Percentiles rank a stretch among this genome's conserved stretches.
Conservation (phyloP, 2,888 invertebrate genomes). For the Caenorhabditis sp. region DNA sequence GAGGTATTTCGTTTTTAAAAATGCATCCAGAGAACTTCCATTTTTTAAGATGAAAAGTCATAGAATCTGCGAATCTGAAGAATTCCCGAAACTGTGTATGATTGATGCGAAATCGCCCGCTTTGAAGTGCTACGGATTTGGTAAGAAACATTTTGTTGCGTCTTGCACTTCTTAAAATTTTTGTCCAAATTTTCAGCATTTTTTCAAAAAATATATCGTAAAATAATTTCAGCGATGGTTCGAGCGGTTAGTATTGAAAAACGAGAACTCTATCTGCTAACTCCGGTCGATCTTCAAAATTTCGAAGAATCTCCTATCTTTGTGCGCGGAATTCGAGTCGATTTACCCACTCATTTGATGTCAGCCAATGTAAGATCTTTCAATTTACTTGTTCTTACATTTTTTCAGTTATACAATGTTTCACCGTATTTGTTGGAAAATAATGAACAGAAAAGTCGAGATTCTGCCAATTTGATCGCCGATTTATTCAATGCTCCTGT, state of each 20-base stretch:
- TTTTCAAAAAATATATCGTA: neutral
- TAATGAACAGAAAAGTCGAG: neutral
- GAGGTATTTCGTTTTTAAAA: neutral
- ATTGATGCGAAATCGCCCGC: slow-evolving; percentile 7
- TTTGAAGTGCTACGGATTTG: slow-evolving; percentile 34
- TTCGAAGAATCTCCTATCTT: slow-evolving; percentile 23
- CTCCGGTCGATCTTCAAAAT: slow-evolving; percentile 22
- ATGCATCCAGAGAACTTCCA: neutral
- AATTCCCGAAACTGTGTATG: slow-evolving; percentile 5
- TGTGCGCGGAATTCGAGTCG: slow-evolving; percentile 32
- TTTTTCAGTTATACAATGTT: slow-evolving; percentile 27
- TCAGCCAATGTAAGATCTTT: slow-evolving; percentile 20
- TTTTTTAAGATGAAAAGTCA: neutral
- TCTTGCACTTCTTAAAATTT: neutral
- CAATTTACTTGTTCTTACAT: too few species aligned
- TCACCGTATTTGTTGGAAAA: slow-evolving; percentile 24
- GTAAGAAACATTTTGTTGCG: slow-evolving; percentile 12
- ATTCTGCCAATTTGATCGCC: neutral
- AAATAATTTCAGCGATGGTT: slow-evolving; percentile 7
- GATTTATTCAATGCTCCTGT: slow-evolving; percentile 20
- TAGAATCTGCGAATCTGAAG: neutral
- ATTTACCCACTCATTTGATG: slow-evolving; percentile 22
- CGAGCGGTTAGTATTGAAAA: slow-evolving; percentile 1
- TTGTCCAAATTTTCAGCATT: too few species aligned
- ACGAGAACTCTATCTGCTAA: slow-evolving; percentile 20